These are phyloP conservation scores for Labia minor DNA, from an alignment of 2,888 invertebrate genomes.

Conservation along the genomic window DNA sequence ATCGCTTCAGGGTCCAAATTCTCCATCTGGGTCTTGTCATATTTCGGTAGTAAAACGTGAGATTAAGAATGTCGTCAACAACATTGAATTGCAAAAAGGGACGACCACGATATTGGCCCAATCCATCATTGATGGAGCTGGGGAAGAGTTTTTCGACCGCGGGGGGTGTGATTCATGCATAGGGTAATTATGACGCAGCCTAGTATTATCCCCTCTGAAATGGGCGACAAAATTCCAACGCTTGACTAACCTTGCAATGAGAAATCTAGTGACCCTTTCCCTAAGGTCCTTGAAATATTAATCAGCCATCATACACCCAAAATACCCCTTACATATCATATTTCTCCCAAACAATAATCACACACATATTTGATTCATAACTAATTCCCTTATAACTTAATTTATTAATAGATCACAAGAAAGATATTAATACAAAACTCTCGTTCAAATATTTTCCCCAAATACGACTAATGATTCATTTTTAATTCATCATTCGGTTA, in stretches of 20 bases:
- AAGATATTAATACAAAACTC: neutral
- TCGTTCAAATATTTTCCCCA: no score
- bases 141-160: neutral
- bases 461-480: neutral
- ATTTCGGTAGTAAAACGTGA: neutral
- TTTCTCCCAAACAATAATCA: neutral
- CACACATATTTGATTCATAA: slow-evolving; percentile 1
- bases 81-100: slow-evolving; percentile 2
- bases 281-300: slow-evolving; percentile 13
- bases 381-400: neutral
- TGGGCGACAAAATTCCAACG: neutral
- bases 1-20: neutral
- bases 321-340: neutral
- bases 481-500: neutral
- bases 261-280: neutral
- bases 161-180: neutral
- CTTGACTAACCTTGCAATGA: slow-evolving; percentile 13
- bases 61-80: slow-evolving; percentile 1
- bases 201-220: neutral
- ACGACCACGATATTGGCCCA: slow-evolving; percentile 3
- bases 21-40: slow-evolving; percentile 13
- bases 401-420: neutral
- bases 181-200: slow-evolving; percentile 2
- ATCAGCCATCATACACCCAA: neutral
- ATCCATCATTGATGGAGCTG: neutral